A percentile compares a stretch with the other conserved stretches of the same genome.
phyloP scores from a whole-genome alignment of 2,113 vertebrate species.

The Myotis davidii region DNA sequence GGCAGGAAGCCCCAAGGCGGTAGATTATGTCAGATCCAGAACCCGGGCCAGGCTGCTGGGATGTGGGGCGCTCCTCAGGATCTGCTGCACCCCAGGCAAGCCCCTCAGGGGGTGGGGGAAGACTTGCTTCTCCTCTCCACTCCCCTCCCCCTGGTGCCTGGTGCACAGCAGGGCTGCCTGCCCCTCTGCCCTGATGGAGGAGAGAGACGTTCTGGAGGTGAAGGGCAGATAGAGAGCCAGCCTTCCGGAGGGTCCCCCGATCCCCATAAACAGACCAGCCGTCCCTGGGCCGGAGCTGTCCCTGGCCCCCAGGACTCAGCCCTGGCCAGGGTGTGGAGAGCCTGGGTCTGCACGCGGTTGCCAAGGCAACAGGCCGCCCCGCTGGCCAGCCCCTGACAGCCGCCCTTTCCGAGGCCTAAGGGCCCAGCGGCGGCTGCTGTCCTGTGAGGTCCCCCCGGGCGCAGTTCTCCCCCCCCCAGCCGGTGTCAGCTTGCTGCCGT shows the following conservation, averaged over 20 bases:
- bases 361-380: not conserved
- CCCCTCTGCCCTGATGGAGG: not conserved
- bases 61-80: not conserved
- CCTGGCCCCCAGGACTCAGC: not conserved
- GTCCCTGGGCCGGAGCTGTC: not conserved
- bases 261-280: too few relatives aligned
- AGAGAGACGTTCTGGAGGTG: not conserved
- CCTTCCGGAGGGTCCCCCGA: not conserved
- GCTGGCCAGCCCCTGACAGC: rapidly evolving
- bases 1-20: not conserved
- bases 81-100: rapidly evolving
- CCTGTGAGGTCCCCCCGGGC: rapidly evolving
- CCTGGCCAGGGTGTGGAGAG: rapidly evolving
- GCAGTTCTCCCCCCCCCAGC: rapidly evolving
- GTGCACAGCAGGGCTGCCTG: too few relatives aligned
- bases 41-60: not conserved
- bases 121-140: not conserved
- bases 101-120: rapidly evolving
- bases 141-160: rapidly evolving
- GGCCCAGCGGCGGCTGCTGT: too few relatives aligned
- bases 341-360: rapidly evolving
- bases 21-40: not conserved
- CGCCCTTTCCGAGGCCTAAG: not conserved
- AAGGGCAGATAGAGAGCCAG: not conserved
- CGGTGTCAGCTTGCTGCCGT: rapidly evolving